Base-by-base conservation (phyloP, 64 coral and sea anemone genomes). In the Pocillopora damicornis region DNA sequence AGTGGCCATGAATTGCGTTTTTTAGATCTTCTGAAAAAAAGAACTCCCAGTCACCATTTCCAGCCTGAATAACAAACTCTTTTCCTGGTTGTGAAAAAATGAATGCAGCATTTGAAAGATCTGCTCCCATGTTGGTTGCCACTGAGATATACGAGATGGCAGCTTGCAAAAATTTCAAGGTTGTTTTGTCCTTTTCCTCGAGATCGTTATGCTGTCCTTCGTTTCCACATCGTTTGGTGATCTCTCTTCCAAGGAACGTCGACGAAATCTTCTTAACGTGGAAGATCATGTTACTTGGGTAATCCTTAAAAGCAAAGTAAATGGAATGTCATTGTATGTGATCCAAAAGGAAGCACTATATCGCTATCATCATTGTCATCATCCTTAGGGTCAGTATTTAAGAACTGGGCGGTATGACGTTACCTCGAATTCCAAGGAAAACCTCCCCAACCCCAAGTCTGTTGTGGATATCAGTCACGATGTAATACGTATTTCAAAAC, bases 41-140 rank as follows among this genome's bases (percentile, higher is more conserved):
- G 42, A 59, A 80, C 42, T 80, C 77, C 77, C 77, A 80, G 42
- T 80, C 77, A 10, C 77, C 77, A 38, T 57, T 17, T 58, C 77
- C 77, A n/a, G 77, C 77, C 56, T 80, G 11, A 17, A 80, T 59
- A 5, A 80, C 77, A 59, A 80, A 80, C 42, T 80, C 77, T 51
- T 12, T 80, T 20, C 77, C 77, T 5, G 77, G 77, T 13, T 80
- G 77, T 22, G 45, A 25, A 51, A 80, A 26, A 80, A 80, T 80
- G 42, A 80, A 80, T 8, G 77, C 77, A 59, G 56, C 77, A 51
- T 80, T 80, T 38, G 15, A 57, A 13, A 80, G 56, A 80, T 80
- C 56, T 38, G 77, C 77, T 8, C 77, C 77, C 23, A 25, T 18
- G 17, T 80, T 42, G 23, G 25, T 60, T 16, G 56, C 77, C 23